These are phyloP conservation scores for Chrysemys picta DNA, from an alignment of 2,113 vertebrate genomes.

Conservation along the genomic window DNA sequence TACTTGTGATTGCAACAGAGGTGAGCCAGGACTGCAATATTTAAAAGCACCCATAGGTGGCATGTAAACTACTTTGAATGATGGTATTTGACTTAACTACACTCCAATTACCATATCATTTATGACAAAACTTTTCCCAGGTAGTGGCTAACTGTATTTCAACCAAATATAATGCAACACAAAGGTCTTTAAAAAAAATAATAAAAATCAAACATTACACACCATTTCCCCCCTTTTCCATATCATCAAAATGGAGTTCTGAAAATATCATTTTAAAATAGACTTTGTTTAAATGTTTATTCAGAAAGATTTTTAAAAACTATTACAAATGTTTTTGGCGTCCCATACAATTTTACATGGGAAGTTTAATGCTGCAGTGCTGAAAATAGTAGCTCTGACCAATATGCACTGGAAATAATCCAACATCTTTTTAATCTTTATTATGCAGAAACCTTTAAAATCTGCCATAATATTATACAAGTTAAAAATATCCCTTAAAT, in stretches of 20 bases:
- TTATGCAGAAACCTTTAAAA: not conserved
- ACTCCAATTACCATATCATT: not conserved
- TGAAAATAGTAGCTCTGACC: accelerated
- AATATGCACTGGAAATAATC: not conserved
- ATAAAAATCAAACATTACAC: not conserved
- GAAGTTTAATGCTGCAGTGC: accelerated
- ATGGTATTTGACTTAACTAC: not conserved
- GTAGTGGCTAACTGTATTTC: not conserved
- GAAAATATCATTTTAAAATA: not conserved
- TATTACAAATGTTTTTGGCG: not conserved
- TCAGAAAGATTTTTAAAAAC: not conserved
- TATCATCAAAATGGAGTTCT: not conserved
- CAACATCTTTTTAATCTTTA: not conserved
- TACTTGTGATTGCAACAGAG: not conserved
- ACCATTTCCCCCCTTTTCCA: not conserved
- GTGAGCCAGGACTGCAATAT: not conserved
- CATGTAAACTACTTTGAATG: not conserved
- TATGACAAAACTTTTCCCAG: not conserved
- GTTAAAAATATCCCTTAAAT: not conserved
- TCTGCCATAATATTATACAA: accelerated
- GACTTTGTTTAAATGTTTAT: not conserved
- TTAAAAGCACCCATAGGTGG: not conserved
- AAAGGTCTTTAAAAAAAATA: accelerated
- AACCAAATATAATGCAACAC: not conserved
- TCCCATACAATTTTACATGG: not conserved